Evolutionary conservation across 1,140 invertebrate genomes (phyloP).

Genomic region (Cydia strobilella): DNA sequence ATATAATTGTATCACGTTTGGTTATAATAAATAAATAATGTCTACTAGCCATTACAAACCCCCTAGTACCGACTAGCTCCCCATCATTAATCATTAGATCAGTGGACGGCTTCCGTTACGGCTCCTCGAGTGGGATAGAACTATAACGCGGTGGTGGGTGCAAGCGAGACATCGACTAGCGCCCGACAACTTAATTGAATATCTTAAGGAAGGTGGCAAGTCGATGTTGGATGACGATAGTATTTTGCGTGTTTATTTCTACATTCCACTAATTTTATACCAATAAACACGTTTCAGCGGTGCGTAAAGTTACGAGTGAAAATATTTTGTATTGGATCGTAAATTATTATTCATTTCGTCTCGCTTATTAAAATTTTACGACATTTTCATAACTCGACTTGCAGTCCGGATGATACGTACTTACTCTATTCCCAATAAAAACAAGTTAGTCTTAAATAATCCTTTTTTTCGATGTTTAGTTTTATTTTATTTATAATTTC

Average conservation of each 20-base stretch:
- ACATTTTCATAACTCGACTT: too few species aligned
- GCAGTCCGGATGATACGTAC: too few species aligned
- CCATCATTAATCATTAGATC: conserved; percentile 66
- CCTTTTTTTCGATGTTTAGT: too few species aligned
- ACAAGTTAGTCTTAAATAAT: too few species aligned
- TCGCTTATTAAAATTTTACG: too few species aligned
- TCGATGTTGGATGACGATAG: conserved; percentile 43
- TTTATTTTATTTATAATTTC: too few species aligned
- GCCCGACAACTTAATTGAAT: conserved; percentile 76
- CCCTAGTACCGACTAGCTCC: conserved; percentile 41
- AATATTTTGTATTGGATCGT: too few species aligned
- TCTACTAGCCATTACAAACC: conserved; percentile 51
- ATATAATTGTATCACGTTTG: background rate
- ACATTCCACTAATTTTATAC: background rate
- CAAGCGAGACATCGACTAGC: conserved; percentile 46
- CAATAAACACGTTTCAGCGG: background rate
- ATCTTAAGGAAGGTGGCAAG: conserved; percentile 44
- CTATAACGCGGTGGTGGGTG: conserved; percentile 33
- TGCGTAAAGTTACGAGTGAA: too few species aligned
- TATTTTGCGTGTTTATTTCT: background rate
- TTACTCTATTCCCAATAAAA: too few species aligned
- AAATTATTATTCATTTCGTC: too few species aligned
- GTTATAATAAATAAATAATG: conserved; percentile 43
- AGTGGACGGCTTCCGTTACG: conserved; percentile 65
- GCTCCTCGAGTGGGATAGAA: conserved; percentile 45